Evolutionary conservation across 2,797 vertebrate genomes (phyloP).

Genomic region (Hydrophis major): DNA sequence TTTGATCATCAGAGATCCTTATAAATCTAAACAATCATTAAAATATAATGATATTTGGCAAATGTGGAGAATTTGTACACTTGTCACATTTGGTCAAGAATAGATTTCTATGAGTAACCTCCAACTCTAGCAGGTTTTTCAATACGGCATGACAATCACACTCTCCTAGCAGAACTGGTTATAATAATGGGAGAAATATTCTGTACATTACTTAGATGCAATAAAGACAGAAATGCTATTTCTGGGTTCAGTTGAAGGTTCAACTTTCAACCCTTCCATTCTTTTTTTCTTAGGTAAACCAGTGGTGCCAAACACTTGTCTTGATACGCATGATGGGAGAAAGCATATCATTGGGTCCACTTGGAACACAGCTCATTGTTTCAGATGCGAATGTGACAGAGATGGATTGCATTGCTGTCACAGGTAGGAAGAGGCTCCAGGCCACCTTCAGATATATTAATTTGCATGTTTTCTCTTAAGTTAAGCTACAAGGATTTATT

Average conservation of each 20-base stretch:
- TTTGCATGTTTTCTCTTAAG: neutral
- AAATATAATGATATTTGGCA: neutral
- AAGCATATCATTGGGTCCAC: neutral
- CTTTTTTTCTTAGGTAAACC: neutral
- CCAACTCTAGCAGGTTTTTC: neutral
- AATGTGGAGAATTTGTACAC: neutral
- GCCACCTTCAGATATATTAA: neutral
- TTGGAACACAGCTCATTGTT: neutral
- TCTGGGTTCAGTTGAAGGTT: neutral
- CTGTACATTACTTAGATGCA: too few relatives aligned
- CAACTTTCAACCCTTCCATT: neutral
- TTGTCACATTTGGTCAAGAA: neutral
- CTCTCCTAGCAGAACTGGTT: too few relatives aligned
- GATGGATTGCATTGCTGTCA: fast-evolving
- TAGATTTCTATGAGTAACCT: neutral
- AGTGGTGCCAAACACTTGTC: fast-evolving
- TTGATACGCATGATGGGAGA: fast-evolving
- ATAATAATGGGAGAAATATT: too few relatives aligned
- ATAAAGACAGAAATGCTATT: too few relatives aligned
- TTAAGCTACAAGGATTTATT: neutral
- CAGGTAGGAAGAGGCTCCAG: neutral
- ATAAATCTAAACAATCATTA: neutral
- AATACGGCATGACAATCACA: neutral
- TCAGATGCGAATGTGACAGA: fast-evolving
- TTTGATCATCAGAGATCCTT: neutral